Percentiles rank a stretch among this genome's conserved stretches.
phyloP scores from a whole-genome alignment of 2,113 vertebrate genomes.

The Elgaria multicarinata region DNA sequence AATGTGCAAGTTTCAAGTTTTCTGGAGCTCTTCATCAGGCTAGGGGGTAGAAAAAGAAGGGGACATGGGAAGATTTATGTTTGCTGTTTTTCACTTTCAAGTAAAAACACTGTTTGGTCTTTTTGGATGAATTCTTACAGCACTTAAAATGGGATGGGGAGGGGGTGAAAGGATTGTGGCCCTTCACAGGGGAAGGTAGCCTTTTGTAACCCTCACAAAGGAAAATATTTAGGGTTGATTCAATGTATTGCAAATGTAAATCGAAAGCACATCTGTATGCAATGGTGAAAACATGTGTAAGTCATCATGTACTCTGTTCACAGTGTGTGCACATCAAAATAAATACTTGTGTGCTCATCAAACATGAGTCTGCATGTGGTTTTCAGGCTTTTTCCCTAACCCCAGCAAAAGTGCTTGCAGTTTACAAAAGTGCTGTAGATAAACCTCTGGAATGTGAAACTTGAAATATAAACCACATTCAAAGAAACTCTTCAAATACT shows the following conservation, averaged over 20 bases:
- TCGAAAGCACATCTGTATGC: not conserved
- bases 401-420: not conserved
- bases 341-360: not conserved
- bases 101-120: not conserved
- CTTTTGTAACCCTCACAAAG: not conserved
- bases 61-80: not conserved
- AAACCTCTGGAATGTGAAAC: not conserved
- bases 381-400: not conserved
- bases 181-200: not conserved
- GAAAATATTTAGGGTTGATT: not conserved
- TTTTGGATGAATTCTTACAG: not conserved
- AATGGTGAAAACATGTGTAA: not conserved
- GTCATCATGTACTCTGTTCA: not conserved
- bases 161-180: no score
- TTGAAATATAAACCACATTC: not conserved
- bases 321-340: not conserved
- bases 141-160: not conserved
- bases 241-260: not conserved
- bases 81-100: not conserved
- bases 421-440: not conserved
- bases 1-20: no score
- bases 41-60: no score
- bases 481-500: no score
- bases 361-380: not conserved
- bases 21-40: no score